Evolutionary conservation across 2,797 vertebrate genomes (phyloP), one percentile per base, ranked within the genome.

Genomic region (Sebastes iracundus): DNA sequence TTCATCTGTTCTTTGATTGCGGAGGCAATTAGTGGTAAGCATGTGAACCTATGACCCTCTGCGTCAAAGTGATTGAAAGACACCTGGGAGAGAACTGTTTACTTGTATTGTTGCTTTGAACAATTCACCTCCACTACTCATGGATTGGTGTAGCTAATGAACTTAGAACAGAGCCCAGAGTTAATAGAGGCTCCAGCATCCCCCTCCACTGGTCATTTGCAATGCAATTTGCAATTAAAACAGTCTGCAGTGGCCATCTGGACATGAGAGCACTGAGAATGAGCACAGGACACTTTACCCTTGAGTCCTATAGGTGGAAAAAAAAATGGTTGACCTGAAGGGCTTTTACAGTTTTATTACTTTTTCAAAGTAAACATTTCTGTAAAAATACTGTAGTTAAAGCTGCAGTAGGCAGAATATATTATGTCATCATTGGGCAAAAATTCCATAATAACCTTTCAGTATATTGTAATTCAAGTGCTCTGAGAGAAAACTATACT

Each of bases 191-290:
- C 73, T 52, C 3, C 42, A 59, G 60, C 68, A 53, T 56, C 77
- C 9, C 63, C 62, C 72, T 90, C 60, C 64, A 71, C 65, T 70
- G 74, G 74, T 87, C 77, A 91, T 93, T 90, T 92, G 87, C 82
- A 88, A 79, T 90, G 83, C 60, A 88, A 80, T 88, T 84, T 92
- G 80, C 88, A 91, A 88, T 92, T 88, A 86, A 84, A 92, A 91
- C 70, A 52, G 64, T 77, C 80, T 84, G 80, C 84, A 86, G 60
- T 80, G 84, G 70, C 90, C 89, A 88, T 90, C 90, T 91, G 90
- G 85, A 86, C 83, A 84, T 11, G 32, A 74, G 75, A 55, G 68
- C 65, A 79, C 67, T 61, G 55, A 75, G 30, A 73, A 69, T 58
- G 53, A 80, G 32, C 59, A 63, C 62, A 88, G 82, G 84, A 79